These are phyloP conservation scores for Hofmannophila pseudospretella DNA, from an alignment of 2,888 invertebrate genomes.

Conservation along the genomic window DNA sequence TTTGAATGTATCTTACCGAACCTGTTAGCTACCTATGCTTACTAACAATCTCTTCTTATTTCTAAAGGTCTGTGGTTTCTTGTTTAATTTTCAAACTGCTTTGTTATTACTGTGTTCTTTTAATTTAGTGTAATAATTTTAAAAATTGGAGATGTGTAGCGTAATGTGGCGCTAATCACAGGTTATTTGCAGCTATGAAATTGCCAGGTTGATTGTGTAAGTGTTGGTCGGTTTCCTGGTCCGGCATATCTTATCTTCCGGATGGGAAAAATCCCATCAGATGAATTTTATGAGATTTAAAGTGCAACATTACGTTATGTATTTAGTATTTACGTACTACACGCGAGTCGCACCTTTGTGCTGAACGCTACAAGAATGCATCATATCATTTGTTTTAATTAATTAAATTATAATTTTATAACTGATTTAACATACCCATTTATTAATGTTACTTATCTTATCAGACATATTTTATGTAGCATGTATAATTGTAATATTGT, in stretches of 20 bases:
- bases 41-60: conserved; percentile 20
- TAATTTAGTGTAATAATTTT: conserved; percentile 53
- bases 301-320: conserved; percentile 28
- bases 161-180: conserved; percentile 21
- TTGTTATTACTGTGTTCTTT: conserved; percentile 44
- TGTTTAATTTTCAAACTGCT: conserved; percentile 31
- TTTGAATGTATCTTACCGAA: conserved; percentile 2
- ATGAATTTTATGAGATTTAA: neutral
- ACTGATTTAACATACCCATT: conserved; percentile 53
- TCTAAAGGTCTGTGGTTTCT: conserved; percentile 26
- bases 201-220: neutral
- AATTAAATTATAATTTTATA: conserved; percentile 54
- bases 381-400: conserved; percentile 79
- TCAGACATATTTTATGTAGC: conserved; percentile 42
- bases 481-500: conserved; percentile 31
- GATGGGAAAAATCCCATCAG: too few species aligned
- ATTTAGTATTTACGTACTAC: conserved; percentile 22
- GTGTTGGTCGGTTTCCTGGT: neutral
- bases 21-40: conserved; percentile 21
- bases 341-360: conserved; percentile 54
- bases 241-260: neutral
- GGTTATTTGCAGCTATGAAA: neutral
- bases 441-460: conserved; percentile 54
- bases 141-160: conserved; percentile 23
- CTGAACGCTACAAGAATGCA: conserved; percentile 72